Conservation (phyloP, 1,140 invertebrate genomes). For the Drosophila pseudoobscura region DNA sequence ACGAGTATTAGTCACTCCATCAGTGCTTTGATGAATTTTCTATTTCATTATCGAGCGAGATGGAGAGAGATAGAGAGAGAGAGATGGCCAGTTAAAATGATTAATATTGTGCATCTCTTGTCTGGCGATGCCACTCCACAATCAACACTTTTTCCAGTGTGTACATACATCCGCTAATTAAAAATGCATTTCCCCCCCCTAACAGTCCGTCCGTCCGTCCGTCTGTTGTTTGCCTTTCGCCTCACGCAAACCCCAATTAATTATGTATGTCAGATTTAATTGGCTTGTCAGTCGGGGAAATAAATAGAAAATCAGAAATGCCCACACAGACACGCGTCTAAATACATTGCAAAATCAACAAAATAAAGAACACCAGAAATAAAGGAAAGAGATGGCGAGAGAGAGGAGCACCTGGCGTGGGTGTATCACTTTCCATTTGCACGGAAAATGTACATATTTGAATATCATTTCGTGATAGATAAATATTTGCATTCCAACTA, state of each 20-base stretch:
- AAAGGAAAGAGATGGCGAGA: slow-evolving; percentile 33
- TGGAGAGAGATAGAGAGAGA: neutral
- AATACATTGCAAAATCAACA: slow-evolving; percentile 55
- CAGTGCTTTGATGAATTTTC: slow-evolving; percentile 12
- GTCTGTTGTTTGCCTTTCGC: slow-evolving; percentile 48
- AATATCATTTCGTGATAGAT: slow-evolving; percentile 56
- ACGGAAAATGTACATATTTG: slow-evolving; percentile 16
- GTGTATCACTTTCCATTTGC: slow-evolving; percentile 8
- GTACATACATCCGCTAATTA: slow-evolving; percentile 48
- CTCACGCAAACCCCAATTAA: slow-evolving; percentile 59
- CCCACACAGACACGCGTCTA: slow-evolving; percentile 54
- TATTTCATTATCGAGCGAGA: neutral
- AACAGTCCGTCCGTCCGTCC: neutral
- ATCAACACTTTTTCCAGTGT: no score
- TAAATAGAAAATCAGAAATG: slow-evolving; percentile 34
- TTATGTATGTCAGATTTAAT: slow-evolving; percentile 80
- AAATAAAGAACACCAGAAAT: slow-evolving; percentile 5
- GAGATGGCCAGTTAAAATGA: no score
- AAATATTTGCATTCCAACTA: slow-evolving; percentile 69
- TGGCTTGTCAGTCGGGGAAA: slow-evolving; percentile 68
- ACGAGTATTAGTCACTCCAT: slow-evolving; percentile 16
- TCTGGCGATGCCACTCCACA: no score
- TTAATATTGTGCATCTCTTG: no score
- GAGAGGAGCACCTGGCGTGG: neutral
- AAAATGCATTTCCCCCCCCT: slow-evolving; percentile 60